Base-by-base conservation (phyloP, 2,113 vertebrate genomes). In the Trematomus loennbergii region DNA sequence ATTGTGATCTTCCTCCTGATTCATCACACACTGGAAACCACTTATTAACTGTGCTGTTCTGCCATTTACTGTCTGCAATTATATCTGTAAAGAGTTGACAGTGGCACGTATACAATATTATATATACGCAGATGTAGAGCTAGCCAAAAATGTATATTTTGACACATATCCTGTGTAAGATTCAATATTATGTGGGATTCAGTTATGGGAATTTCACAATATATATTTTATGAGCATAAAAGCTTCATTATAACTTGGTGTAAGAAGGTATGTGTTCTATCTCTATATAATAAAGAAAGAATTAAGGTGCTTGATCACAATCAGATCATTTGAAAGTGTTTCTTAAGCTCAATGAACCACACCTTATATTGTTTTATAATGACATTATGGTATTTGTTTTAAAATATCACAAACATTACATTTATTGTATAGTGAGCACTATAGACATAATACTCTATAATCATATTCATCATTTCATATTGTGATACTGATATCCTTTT, bases 1-100 rank as follows among this genome's bases (percentile, higher is more conserved):
- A 64, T 59, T n/a, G 1, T 64, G 29, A 63, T 57, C 60, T 57
- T 66, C 25, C 15, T 48, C 45, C 59, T 63, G 25, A 73, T 62
- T 52, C n/a, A 64, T 74, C 49, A 20, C 22, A 36, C 0, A 29
- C 12, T 22, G 43, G 13, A 45, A 20, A 22, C 48, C 25, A 17
- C 8, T 16, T 49, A 18, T 53, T 13, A 67, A 52, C 65, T 71
- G n/a, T 22, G 17, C 33, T 65, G 15, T 20, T 49, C 12, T 13
- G 46, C 18, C 5, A 45, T 72, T 61, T 52, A 17, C 12, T 20
- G n/a, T 43, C 43, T 29, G 50, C 25, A 40, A 13, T 18, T 13
- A 72, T 53, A 45, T 29, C 60, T 43, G 3, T 36, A n/a, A 68
- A 60, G 25, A 43, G 33, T 4, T 45, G 46, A 45, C 57, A 29